phyloP scores from a whole-genome alignment of 2,113 vertebrate genomes.

The Chloropsis hardwickii region DNA sequence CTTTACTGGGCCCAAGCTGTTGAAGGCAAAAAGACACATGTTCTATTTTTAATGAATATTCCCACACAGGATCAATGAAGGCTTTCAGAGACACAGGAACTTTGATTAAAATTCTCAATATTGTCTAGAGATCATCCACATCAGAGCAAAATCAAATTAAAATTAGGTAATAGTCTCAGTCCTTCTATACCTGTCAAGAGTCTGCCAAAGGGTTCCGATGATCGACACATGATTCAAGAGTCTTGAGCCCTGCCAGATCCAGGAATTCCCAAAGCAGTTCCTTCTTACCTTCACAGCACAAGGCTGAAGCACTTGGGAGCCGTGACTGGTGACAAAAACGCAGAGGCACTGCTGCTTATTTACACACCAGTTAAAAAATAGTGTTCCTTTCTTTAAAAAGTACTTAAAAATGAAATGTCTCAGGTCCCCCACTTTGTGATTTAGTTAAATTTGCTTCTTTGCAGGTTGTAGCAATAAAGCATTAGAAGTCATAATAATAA shows the following conservation, averaged over 20 bases:
- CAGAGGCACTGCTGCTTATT: neutral
- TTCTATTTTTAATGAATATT: neutral
- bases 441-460: slow-evolving; percentile 11
- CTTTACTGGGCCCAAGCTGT: neutral
- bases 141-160: slow-evolving; percentile 36
- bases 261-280: neutral
- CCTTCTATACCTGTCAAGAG: neutral
- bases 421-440: neutral
- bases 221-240: neutral
- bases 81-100: neutral
- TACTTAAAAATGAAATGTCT: slow-evolving; percentile 36
- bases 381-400: neutral
- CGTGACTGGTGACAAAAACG: neutral
- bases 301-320: neutral
- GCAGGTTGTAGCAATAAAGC: neutral
- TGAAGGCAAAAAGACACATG: neutral
- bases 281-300: neutral
- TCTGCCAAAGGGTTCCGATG: neutral
- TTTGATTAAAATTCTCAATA: neutral
- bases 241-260: neutral
- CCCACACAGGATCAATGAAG: neutral
- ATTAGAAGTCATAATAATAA: slow-evolving; percentile 78
- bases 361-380: neutral
- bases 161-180: neutral
- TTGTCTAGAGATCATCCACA: neutral